Conservation (phyloP, 2,113 vertebrate species). For the Hymenochirus boettgeri region DNA sequence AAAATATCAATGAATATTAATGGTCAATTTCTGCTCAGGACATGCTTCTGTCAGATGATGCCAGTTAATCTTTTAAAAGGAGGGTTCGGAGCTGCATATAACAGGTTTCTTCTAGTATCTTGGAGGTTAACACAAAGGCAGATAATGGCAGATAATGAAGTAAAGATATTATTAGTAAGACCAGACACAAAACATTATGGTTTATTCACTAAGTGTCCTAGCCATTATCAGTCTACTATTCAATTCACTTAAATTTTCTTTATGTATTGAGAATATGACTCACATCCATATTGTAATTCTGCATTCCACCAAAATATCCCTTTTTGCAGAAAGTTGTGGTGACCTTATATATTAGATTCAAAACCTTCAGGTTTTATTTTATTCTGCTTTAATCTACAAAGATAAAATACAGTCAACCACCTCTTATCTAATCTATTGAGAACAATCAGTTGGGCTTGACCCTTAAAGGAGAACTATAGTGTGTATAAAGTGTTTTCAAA, state of each 20-base stretch:
- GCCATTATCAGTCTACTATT: constrained; percentile 28
- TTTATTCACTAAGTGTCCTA: constrained; percentile 37
- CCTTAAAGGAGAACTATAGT: no score
- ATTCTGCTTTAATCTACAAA: constrained; percentile 5
- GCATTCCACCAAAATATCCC: constrained; percentile 18
- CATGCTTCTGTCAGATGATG: neutral
- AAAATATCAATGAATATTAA: constrained; percentile 12
- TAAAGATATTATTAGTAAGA: constrained; percentile 29
- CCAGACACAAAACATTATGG: constrained; percentile 25
- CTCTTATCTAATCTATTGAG: constrained; percentile 5
- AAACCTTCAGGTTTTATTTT: constrained; percentile 18
- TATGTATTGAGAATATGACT: constrained; percentile 41
- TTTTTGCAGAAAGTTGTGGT: constrained; percentile 6
- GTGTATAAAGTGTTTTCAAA: no score
- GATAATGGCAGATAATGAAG: constrained; percentile 38
- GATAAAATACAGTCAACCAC: constrained; percentile 9
- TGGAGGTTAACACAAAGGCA: constrained; percentile 13
- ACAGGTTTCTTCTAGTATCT: neutral
- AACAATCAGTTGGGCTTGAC: constrained; percentile 5
- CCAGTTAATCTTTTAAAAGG: neutral
- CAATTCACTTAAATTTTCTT: constrained; percentile 35
- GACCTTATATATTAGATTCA: constrained; percentile 31
- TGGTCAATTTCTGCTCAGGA: neutral
- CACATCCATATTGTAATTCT: constrained; percentile 15
- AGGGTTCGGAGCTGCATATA: neutral